phyloP scores from a whole-genome alignment of 1,140 invertebrate genomes.

The Nylanderia fulva region DNA sequence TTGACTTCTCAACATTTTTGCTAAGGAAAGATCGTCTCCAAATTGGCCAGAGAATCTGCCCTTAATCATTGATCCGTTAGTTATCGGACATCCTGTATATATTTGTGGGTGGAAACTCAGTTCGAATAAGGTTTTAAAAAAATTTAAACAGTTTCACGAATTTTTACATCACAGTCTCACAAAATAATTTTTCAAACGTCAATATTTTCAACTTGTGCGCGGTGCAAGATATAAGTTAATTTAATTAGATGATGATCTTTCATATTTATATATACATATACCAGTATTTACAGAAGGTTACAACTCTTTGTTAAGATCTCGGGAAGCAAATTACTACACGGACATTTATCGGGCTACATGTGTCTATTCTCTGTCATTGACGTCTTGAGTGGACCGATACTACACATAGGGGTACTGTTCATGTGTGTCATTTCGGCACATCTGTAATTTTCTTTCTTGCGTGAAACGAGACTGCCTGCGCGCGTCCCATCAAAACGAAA shows the following conservation, averaged over 20 bases:
- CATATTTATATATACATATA: too few relatives aligned
- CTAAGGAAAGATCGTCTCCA: too few relatives aligned
- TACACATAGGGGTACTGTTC: neutral
- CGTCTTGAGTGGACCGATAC: neutral
- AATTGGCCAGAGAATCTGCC: too few relatives aligned
- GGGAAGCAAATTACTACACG: neutral
- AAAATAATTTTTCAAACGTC: neutral
- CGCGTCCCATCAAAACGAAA: constrained; percentile 45
- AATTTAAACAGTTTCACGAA: neutral
- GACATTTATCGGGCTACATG: constrained; percentile 10
- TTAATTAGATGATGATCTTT: neutral
- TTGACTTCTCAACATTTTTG: too few relatives aligned
- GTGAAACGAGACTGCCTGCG: constrained; percentile 42
- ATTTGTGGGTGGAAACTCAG: neutral
- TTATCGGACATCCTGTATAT: too few relatives aligned
- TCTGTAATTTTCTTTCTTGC: constrained; percentile 35
- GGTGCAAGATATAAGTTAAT: neutral
- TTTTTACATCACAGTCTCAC: neutral
- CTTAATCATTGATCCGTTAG: too few relatives aligned
- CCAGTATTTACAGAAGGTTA: neutral
- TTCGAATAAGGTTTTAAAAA: neutral
- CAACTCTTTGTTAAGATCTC: neutral
- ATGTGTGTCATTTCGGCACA: constrained; percentile 25
- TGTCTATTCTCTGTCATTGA: neutral
- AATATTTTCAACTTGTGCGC: neutral